Conservation (phyloP, 2,797 vertebrate species). For the Sebastolobus alascanus region DNA sequence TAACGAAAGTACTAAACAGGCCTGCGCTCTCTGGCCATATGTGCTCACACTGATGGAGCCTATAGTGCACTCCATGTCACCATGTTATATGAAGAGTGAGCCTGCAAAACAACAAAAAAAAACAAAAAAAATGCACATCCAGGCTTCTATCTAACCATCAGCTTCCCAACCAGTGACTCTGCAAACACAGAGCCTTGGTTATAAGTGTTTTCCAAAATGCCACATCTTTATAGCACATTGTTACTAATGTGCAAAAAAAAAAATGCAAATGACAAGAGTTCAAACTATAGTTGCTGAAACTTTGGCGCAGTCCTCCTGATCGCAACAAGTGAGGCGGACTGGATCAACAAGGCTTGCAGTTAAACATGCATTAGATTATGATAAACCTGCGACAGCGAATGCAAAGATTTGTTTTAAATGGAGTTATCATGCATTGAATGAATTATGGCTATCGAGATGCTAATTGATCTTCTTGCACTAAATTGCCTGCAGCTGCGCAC, state of each 20-base stretch:
- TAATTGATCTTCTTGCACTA: constrained; percentile 44
- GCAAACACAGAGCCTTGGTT: constrained; percentile 4
- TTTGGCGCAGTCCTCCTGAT: constrained; percentile 20
- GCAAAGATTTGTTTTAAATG: constrained; percentile 50
- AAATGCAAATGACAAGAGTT: background rate
- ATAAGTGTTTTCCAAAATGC: background rate
- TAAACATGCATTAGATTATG: constrained; percentile 15
- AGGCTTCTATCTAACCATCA: background rate
- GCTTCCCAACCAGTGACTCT: constrained; percentile 9
- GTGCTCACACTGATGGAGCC: background rate
- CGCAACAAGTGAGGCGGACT: constrained; percentile 61
- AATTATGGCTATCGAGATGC: constrained; percentile 39
- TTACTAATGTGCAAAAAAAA: background rate
- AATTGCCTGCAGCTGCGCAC: constrained; percentile 50
- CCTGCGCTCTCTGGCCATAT: background rate
- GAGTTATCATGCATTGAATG: constrained; percentile 28
- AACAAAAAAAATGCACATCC: constrained; percentile 3
- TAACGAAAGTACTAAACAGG: constrained; percentile 23
- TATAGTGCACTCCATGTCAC: background rate
- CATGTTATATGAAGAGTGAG: background rate
- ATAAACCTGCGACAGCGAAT: constrained; percentile 8
- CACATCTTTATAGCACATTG: background rate
- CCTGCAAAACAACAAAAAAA: background rate
- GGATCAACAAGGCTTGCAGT: constrained; percentile 34
- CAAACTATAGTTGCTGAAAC: constrained; percentile 17